Evolutionary conservation across 92 coral and sea anemone species (phyloP), one percentile per base, ranked within the genome.

Genomic region (Palythoa caribaeorum): DNA sequence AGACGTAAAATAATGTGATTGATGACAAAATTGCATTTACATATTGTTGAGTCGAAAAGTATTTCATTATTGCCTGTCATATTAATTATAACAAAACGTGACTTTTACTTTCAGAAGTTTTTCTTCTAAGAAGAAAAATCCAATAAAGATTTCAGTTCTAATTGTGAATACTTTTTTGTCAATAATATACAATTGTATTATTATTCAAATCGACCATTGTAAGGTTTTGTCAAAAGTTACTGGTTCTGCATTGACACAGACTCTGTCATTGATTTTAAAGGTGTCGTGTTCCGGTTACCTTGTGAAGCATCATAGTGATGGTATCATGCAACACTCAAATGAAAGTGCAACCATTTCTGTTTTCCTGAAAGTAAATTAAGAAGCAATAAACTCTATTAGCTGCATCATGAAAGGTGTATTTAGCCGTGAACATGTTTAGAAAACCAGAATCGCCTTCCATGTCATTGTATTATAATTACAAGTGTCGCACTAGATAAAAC

Each of bases 271-370:
- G 38, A 63, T 79, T 37, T 47, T 51, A 47, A 38, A 68, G 52
- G 40, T 81, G 73, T 81, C 59, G 66, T 69, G 57, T 68, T 47
- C 62, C 55, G 47, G 11, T 81, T 76, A 81, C 76, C 86, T 68
- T 55, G 54, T 13, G 36, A 81, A 48, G 75, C 10, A 39, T 48
- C 47, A 76, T 81, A 76, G 86, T 69, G 28, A 28, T 53, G 71
- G 86, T 68, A 66, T 47, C 86, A 81, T 81, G 86, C 86, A 81
- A 81, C 86, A 21, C 9, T 66, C n/a, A 81, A 47, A 70, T 19
- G 66, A 36, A 50, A 38, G 63, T 35, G 66, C 40, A 20, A 21
- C 38, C 36, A 47, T 68, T 81, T 66, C 66, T 37, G 10, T 15
- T 40, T 68, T n/a, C 48, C 39, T 36, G 44, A 37, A 13, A 81